Percentiles rank a stretch among this genome's conserved stretches.
Evolutionary conservation across 2,888 invertebrate genomes (phyloP).

Genomic region (Malthinus seriepunctatus): DNA sequence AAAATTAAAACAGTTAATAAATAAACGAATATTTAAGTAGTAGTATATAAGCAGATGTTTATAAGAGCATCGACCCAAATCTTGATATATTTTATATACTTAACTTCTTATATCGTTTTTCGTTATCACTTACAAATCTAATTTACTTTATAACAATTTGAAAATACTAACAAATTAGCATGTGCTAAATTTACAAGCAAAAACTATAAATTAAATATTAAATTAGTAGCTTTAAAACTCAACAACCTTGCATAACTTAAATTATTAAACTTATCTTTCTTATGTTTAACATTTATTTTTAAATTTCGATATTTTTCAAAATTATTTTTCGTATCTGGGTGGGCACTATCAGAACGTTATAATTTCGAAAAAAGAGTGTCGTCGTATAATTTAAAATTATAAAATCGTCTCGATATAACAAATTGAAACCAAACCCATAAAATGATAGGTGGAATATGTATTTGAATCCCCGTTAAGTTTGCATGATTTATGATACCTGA

Average conservation of each 20-base stretch:
- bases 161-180: too few species aligned
- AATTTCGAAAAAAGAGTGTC: not conserved
- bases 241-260: not conserved
- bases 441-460: slow-evolving; percentile 24
- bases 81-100: not conserved
- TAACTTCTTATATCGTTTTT: not conserved
- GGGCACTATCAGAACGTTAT: not conserved
- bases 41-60: slow-evolving; percentile 1
- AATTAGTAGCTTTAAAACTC: too few species aligned
- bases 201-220: too few species aligned
- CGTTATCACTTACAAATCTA: slow-evolving; percentile 1
- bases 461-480: slow-evolving; percentile 43
- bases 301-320: too few species aligned
- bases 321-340: not conserved
- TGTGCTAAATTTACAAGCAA: too few species aligned
- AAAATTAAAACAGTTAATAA: too few species aligned
- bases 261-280: too few species aligned
- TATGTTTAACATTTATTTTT: too few species aligned
- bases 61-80: slow-evolving; percentile 2
- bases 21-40: not conserved
- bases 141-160: not conserved
- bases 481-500: slow-evolving; percentile 45
- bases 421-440: slow-evolving; percentile 23
- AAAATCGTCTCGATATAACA: slow-evolving; percentile 6
- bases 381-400: not conserved